These are phyloP conservation scores for Baccha elongata DNA, from an alignment of 2,888 invertebrate genomes.

Conservation along the genomic window DNA sequence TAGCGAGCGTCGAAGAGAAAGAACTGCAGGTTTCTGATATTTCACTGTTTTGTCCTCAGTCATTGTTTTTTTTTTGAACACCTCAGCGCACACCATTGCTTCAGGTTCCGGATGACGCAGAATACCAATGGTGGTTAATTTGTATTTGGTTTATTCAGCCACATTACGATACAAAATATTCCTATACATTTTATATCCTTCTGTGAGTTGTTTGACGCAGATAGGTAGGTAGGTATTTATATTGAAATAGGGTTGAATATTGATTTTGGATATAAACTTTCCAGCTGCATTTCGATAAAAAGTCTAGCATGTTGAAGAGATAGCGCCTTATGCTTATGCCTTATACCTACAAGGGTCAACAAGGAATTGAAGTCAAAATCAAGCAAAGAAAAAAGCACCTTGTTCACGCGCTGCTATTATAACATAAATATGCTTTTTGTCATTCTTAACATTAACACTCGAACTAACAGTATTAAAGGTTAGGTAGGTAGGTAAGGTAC, in stretches of 20 bases:
- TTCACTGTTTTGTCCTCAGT: constrained; percentile 6
- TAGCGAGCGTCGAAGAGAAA: constrained; percentile 18
- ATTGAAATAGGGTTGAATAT: constrained; percentile 48
- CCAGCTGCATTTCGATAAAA: constrained; percentile 64
- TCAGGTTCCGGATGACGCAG: constrained; percentile 8
- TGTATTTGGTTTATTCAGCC: constrained; percentile 32
- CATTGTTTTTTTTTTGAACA: constrained; percentile 24
- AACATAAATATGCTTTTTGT: constrained; percentile 29
- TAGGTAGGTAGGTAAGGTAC: no score
- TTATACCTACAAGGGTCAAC: constrained; percentile 33
- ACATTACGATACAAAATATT: neutral
- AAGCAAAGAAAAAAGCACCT: constrained; percentile 69
- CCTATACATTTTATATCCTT: neutral
- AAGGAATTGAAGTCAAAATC: constrained; percentile 53
- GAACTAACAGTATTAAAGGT: no score
- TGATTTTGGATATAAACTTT: constrained; percentile 54
- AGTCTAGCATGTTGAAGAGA: constrained; percentile 43
- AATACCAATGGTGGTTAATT: constrained; percentile 15
- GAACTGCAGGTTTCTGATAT: neutral
- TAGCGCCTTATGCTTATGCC: constrained; percentile 61
- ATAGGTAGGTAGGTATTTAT: no score
- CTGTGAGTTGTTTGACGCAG: neutral
- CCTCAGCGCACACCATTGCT: constrained; percentile 26
- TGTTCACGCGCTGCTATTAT: constrained; percentile 46
- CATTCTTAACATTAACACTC: constrained; percentile 18